These are phyloP conservation scores for Silurus aristotelis DNA, from an alignment of 2,797 vertebrate genomes.

Conservation along the genomic window DNA sequence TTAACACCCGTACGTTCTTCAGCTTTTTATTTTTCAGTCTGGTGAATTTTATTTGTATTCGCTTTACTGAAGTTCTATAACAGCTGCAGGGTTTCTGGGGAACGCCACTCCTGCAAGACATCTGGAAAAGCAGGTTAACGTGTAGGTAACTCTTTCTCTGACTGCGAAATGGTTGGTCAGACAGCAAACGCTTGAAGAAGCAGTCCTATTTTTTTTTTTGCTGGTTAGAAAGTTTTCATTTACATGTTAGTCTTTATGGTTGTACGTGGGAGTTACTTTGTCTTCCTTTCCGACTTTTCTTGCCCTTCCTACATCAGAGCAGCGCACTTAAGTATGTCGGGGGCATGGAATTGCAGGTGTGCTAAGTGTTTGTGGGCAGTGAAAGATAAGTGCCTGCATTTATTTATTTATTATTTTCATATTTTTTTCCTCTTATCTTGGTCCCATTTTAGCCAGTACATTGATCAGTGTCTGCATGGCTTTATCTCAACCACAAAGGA, in stretches of 20 bases:
- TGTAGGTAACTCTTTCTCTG: background rate
- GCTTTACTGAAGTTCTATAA: background rate
- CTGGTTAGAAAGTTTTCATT: background rate
- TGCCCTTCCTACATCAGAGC: constrained; percentile 9
- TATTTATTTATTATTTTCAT: background rate
- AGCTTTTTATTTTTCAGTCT: background rate
- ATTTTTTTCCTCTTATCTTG: background rate
- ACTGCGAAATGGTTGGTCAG: background rate
- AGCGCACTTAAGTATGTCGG: constrained; percentile 23
- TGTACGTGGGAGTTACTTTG: background rate
- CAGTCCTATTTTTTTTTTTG: background rate
- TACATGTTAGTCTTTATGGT: background rate
- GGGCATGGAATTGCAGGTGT: constrained; percentile 20
- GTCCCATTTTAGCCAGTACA: constrained; percentile 24
- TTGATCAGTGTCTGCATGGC: constrained; percentile 16
- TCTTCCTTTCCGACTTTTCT: constrained; percentile 3
- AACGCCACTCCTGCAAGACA: background rate
- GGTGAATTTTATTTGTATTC: background rate
- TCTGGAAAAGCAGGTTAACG: background rate
- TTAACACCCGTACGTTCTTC: background rate
- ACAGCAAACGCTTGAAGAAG: background rate
- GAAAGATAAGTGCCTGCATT: constrained; percentile 25
- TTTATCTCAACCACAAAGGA: constrained; percentile 18
- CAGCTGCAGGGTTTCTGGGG: background rate
- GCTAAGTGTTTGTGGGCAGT: constrained; percentile 44